Conservation (phyloP, 2,888 invertebrate genomes). For the Neria commutata region DNA sequence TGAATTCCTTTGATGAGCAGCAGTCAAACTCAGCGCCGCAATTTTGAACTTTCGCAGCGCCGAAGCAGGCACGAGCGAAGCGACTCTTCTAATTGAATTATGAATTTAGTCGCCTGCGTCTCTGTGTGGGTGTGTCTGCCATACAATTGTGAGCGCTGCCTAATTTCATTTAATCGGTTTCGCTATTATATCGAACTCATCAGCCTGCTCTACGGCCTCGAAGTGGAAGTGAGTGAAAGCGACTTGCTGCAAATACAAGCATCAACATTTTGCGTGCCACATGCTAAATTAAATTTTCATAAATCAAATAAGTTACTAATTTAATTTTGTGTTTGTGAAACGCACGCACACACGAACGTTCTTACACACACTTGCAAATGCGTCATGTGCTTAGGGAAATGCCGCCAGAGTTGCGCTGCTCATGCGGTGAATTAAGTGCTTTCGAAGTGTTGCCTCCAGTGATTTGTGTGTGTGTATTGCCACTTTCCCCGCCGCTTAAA, state of each 20-base stretch:
- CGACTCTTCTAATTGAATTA: not conserved
- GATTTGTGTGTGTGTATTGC: too few species aligned
- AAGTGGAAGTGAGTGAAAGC: not conserved
- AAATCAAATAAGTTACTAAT: too few species aligned
- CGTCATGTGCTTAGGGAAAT: too few species aligned
- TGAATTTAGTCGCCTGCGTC: not conserved
- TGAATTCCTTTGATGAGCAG: not conserved
- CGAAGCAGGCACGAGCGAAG: not conserved
- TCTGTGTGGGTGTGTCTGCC: not conserved
- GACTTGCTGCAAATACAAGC: not conserved
- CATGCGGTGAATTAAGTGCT: too few species aligned
- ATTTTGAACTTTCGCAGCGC: too few species aligned
- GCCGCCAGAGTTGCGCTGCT: too few species aligned
- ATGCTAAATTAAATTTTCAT: not conserved
- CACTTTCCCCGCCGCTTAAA: too few species aligned
- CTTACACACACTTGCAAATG: too few species aligned
- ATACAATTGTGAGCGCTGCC: not conserved
- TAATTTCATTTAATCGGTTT: not conserved
- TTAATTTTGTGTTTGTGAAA: too few species aligned
- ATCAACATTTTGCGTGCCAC: not conserved
- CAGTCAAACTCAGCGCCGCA: too few species aligned
- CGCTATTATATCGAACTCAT: conserved; percentile 23
- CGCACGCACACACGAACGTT: too few species aligned
- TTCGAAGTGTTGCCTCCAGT: too few species aligned
- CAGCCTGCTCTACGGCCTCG: not conserved